These are phyloP conservation scores for Melanophora roralis DNA, from an alignment of 2,888 invertebrate genomes.

Conservation along the genomic window DNA sequence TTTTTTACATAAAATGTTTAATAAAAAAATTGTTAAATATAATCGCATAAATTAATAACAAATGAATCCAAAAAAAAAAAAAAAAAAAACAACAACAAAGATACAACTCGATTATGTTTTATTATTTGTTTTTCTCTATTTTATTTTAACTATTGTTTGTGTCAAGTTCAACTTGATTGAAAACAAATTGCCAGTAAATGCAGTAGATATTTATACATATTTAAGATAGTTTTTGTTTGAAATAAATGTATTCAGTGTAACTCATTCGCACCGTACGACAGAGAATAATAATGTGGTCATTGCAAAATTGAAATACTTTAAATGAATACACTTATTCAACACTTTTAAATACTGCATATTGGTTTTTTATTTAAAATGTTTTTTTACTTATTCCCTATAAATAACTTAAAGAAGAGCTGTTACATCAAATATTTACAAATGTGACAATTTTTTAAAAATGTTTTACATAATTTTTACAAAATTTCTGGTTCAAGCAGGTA, in stretches of 20 bases:
- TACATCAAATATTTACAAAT: too few species aligned
- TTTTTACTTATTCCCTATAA: too few species aligned
- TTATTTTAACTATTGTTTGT: not conserved
- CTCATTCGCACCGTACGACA: conserved; percentile 7
- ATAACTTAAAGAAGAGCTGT: too few species aligned
- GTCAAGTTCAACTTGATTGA: conserved; percentile 52
- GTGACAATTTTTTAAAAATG: too few species aligned
- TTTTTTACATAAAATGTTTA: conserved; percentile 24
- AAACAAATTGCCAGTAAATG: conserved; percentile 30
- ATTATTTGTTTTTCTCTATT: conserved; percentile 33
- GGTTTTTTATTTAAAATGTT: too few species aligned
- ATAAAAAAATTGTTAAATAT: conserved; percentile 56
- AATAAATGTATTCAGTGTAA: not conserved
- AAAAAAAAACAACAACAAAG: not conserved
- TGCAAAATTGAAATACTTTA: too few species aligned
- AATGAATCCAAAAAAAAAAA: too few species aligned
- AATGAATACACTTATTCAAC: too few species aligned
- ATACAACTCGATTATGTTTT: conserved; percentile 44
- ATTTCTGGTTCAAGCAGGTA: too few species aligned
- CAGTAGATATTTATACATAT: conserved; percentile 35
- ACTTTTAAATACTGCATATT: too few species aligned
- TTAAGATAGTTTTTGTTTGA: not conserved
- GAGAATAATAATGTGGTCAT: too few species aligned
- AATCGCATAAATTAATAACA: conserved; percentile 51
- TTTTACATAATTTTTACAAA: too few species aligned